A percentile compares a stretch with the other conserved stretches of the same genome.
Evolutionary conservation across 2,888 invertebrate species (phyloP).

Genomic region (Lasioglossum lativentre): DNA sequence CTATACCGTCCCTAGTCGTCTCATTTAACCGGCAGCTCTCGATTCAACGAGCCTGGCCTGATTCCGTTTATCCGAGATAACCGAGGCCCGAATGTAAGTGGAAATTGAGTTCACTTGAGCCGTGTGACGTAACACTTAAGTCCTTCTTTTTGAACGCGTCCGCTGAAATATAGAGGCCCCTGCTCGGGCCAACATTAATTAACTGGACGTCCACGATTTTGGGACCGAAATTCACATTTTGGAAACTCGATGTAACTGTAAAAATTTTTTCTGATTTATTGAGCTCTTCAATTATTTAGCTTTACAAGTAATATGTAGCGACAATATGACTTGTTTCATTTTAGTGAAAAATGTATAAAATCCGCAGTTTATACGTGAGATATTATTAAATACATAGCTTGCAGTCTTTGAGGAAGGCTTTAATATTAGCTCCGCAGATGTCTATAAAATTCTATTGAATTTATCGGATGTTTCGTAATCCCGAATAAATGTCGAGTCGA

Average conservation of each 20-base stretch:
- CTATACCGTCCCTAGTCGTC: constrained; percentile 42
- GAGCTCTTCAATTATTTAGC: neutral
- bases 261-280: no score
- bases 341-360: no score
- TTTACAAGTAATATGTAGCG: neutral
- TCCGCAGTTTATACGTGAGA: neutral
- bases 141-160: constrained; percentile 14
- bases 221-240: no score
- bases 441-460: neutral
- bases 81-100: constrained; percentile 51
- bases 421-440: no score
- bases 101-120: constrained; percentile 58
- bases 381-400: neutral
- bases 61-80: constrained; percentile 61
- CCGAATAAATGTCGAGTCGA: constrained; percentile 10
- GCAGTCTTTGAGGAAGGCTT: neutral
- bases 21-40: constrained; percentile 58
- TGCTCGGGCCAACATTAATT: constrained; percentile 14
- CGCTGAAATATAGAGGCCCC: neutral
- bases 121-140: constrained; percentile 43
- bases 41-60: constrained; percentile 60
- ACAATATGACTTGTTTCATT: no score
- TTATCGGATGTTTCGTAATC: neutral
- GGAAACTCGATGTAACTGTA: neutral
- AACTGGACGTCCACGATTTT: neutral